Percentiles rank a stretch among this genome's conserved stretches.
Conservation (phyloP, 2,888 invertebrate species). For the Caenorhabditis parvicauda region DNA sequence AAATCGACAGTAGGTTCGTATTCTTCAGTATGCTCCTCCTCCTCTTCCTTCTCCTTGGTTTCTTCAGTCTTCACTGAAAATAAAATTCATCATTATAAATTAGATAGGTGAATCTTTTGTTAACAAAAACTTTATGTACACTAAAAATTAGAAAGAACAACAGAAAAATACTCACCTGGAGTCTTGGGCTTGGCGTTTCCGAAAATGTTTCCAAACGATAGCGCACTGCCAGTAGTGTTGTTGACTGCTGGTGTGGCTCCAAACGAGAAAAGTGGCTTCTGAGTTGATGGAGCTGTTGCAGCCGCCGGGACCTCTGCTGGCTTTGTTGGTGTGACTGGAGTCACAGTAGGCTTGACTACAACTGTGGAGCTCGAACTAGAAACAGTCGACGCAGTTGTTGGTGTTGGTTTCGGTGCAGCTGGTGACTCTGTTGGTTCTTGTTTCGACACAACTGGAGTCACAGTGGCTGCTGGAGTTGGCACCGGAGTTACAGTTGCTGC, state of each 20-base stretch:
- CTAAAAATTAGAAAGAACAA: no score
- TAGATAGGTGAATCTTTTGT: no score
- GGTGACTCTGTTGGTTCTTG: neutral
- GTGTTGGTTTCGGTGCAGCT: neutral
- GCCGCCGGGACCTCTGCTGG: neutral
- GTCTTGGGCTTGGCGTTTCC: no score
- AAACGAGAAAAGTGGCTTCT: neutral
- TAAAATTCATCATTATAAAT: no score
- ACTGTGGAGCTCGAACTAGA: no score
- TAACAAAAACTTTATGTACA: no score
- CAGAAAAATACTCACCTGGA: no score
- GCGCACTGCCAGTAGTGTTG: no score
- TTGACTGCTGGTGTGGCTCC: no score
- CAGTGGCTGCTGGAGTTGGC: neutral
- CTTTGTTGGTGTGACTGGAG: constrained; percentile 2
- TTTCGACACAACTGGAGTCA: no score
- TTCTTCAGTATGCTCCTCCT: constrained; percentile 21
- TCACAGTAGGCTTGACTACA: no score
- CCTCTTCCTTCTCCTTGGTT: constrained; percentile 13
- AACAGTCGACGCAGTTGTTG: neutral
- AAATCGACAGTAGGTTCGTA: constrained; percentile 46
- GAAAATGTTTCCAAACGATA: no score
- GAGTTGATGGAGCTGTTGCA: neutral
- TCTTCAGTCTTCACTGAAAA: constrained; percentile 5
- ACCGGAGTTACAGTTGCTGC: neutral